These are phyloP conservation scores for Sebastes baramenuke DNA, from an alignment of 2,797 vertebrate species.

Conservation along the genomic window DNA sequence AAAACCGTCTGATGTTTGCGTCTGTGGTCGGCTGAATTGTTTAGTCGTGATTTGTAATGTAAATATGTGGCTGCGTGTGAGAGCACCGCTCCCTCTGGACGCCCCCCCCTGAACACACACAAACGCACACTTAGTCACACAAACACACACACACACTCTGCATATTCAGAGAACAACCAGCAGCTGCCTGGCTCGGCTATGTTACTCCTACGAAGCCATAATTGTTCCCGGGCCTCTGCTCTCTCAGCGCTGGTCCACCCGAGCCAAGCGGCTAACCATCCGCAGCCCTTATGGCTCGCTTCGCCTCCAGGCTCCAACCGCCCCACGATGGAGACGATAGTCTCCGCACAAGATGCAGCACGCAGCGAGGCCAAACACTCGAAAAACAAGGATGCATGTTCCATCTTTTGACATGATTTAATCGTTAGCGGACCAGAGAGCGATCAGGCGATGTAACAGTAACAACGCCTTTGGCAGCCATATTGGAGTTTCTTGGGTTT, in stretches of 20 bases:
- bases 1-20: slow-evolving; percentile 69
- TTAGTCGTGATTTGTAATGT: slow-evolving; percentile 80
- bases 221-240: slow-evolving; percentile 68
- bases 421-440: background rate
- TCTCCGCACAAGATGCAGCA: background rate
- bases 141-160: background rate
- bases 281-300: slow-evolving; percentile 58
- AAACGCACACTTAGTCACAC: background rate
- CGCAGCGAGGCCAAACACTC: background rate
- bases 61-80: slow-evolving; percentile 74
- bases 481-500: background rate
- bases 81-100: slow-evolving; percentile 50
- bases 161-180: slow-evolving; percentile 52
- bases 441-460: background rate
- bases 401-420: background rate
- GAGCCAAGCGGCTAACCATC: slow-evolving; percentile 73
- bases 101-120: slow-evolving; percentile 9
- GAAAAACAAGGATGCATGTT: background rate
- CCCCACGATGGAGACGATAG: slow-evolving; percentile 45
- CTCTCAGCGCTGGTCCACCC: slow-evolving; percentile 34
- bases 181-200: slow-evolving; percentile 62
- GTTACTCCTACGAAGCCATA: slow-evolving; percentile 68
- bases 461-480: background rate
- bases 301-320: slow-evolving; percentile 36
- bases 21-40: slow-evolving; percentile 71